These are phyloP conservation scores for Xerus inauris DNA, from an alignment of 2,113 vertebrate genomes.

Conservation along the genomic window DNA sequence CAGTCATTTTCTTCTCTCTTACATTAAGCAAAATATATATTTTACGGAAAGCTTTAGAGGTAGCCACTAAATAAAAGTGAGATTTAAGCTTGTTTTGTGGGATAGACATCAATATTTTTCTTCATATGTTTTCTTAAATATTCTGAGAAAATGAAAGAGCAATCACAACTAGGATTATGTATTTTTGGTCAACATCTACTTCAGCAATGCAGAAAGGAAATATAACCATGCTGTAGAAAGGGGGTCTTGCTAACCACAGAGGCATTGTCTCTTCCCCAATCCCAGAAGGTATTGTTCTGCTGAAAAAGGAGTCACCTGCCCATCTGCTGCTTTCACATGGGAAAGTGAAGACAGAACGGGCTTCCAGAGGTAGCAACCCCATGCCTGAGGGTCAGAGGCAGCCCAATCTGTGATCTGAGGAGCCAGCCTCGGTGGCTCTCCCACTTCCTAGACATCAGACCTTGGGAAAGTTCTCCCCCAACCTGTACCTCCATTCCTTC, in stretches of 20 bases:
- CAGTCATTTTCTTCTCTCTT: neutral
- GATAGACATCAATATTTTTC: neutral
- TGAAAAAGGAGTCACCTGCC: neutral
- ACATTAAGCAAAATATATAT: neutral
- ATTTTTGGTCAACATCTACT: neutral
- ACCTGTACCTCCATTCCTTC: neutral
- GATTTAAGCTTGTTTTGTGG: neutral
- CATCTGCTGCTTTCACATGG: neutral
- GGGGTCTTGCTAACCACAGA: accelerated
- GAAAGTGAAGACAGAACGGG: neutral
- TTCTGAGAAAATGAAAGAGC: neutral
- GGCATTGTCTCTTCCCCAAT: too few species aligned
- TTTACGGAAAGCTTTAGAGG: neutral
- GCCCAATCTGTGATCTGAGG: neutral
- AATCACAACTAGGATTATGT: neutral
- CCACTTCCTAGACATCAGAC: neutral
- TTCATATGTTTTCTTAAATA: neutral
- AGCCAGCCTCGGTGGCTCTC: neutral
- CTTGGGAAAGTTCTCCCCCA: neutral
- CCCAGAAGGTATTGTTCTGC: neutral
- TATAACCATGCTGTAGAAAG: neutral
- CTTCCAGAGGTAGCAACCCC: neutral
- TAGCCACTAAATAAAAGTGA: neutral
- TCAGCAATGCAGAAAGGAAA: neutral
- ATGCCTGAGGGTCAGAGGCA: neutral